Conservation (phyloP, 1,140 invertebrate species). For the Drosophila miranda region DNA sequence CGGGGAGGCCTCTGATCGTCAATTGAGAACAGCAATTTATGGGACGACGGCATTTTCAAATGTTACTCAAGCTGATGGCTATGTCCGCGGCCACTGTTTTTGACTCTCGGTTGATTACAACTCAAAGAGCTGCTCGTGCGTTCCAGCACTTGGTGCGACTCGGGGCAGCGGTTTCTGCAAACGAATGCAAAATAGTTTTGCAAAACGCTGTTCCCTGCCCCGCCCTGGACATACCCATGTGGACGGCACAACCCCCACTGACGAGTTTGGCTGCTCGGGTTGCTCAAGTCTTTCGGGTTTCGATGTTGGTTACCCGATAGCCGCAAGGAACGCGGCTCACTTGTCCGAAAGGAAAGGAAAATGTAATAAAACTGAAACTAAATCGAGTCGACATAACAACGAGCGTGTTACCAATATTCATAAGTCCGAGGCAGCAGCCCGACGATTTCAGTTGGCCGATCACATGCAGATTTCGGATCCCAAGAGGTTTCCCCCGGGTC, state of each 20-base stretch:
- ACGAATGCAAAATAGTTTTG: conserved; percentile 44
- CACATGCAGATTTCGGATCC: conserved; percentile 44
- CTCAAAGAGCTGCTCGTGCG: conserved; percentile 3
- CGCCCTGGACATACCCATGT: conserved; percentile 25
- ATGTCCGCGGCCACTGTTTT: conserved; percentile 9
- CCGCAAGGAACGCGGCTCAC: conserved; percentile 30
- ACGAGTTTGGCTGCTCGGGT: conserved; percentile 71
- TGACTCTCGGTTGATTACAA: conserved; percentile 21
- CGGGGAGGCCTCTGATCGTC: conserved; percentile 1
- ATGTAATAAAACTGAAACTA: conserved; percentile 56
- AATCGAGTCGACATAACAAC: conserved; percentile 69
- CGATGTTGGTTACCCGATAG: conserved; percentile 41
- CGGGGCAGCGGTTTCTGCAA: conserved; percentile 20
- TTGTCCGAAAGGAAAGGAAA: conserved; percentile 7
- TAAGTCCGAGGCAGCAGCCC: conserved; percentile 12
- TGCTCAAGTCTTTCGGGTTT: conserved; percentile 68
- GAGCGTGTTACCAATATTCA: conserved; percentile 56
- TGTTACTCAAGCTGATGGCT: conserved; percentile 53
- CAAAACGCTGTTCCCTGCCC: conserved; percentile 25
- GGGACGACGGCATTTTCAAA: conserved; percentile 56
- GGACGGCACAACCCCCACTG: conserved; percentile 56
- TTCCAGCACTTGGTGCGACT: conserved; percentile 21
- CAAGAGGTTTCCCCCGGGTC: conserved; percentile 7
- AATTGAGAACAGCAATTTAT: conserved; percentile 37
- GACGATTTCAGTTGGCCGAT: conserved; percentile 41